phyloP scores from a whole-genome alignment of 2,888 invertebrate species.

The Aspidiotus rigidus region DNA sequence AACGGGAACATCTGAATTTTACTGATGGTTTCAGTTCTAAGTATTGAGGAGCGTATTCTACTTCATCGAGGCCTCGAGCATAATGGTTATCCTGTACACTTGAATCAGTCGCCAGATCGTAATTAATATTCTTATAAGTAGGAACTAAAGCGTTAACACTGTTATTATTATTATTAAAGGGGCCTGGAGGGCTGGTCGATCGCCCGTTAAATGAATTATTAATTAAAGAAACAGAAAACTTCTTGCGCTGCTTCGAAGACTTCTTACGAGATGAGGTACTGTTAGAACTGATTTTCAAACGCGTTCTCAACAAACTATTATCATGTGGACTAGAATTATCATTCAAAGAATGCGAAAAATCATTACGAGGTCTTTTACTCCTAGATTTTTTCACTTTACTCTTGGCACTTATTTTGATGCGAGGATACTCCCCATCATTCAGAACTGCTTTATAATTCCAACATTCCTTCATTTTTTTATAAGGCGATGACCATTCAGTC shows the following conservation, averaged over 20 bases:
- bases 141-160: background rate
- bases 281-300: background rate
- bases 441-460: background rate
- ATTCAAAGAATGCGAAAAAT: background rate
- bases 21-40: conserved; percentile 61
- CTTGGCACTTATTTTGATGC: background rate
- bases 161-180: too few relatives aligned
- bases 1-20: conserved; percentile 65
- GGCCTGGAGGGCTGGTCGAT: background rate
- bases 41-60: conserved; percentile 53
- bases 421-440: background rate
- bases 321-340: conserved; percentile 1
- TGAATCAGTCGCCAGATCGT: background rate
- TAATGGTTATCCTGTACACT: background rate
- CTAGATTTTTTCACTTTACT: conserved; percentile 6
- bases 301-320: conserved; percentile 2
- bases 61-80: background rate
- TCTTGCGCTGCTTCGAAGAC: background rate
- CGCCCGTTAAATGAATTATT: background rate
- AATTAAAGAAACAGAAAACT: background rate
- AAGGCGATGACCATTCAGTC: background rate
- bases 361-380: background rate
- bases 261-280: background rate
- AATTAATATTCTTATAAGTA: background rate
- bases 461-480: background rate